Evolutionary conservation across 2,113 vertebrate genomes (phyloP), one percentile per base, ranked within the genome.

Genomic region (Pionites leucogaster): DNA sequence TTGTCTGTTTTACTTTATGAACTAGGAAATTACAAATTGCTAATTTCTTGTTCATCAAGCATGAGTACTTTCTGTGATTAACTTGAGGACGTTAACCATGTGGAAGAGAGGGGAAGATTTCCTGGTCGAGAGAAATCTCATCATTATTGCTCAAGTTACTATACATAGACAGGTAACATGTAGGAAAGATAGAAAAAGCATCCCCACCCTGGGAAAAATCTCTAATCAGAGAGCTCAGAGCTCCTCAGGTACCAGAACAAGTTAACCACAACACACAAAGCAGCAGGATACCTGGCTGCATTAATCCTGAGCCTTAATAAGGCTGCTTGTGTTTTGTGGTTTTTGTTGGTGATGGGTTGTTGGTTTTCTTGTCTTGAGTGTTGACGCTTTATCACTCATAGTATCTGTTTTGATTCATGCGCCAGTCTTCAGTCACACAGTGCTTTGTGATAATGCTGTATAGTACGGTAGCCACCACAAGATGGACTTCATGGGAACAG

Each of bases 401-500:
- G 52, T 35, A 6, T 82, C 28, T 60, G 27, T 33, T 22, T n/a
- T 71, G 42, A 46, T 63, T 47, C 42, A 24, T 33, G 12, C 11
- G 8, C 46, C 23, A 55, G 49, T 67, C 46, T 14, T 59, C 0
- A 1, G 16, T 70, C 0, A 1, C 52, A 7, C 35, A 31, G 19
- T 44, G 17, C 22, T 82, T 41, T 7, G 31, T 50, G 39, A 13
- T 55, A 42, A 27, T 0, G 2, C 41, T 69, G 31, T 85, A 41
- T 85, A 41, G 52, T 76, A 29, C 0, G 0, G 49, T 57, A 65
- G 53, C 59, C 82, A 47, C 83, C 80, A 83, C 81, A 70, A 88
- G 89, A 88, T 44, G 89, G 89, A 77, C 83, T 80, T 95, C 7
- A 8, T 59, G 60, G 63, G 80, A 94, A 83, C 94, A 96, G 95